Evolutionary conservation across 30 jellyfish, hydroid and myxozoan species (phyloP).

Genomic region (Hydra vulgaris): DNA sequence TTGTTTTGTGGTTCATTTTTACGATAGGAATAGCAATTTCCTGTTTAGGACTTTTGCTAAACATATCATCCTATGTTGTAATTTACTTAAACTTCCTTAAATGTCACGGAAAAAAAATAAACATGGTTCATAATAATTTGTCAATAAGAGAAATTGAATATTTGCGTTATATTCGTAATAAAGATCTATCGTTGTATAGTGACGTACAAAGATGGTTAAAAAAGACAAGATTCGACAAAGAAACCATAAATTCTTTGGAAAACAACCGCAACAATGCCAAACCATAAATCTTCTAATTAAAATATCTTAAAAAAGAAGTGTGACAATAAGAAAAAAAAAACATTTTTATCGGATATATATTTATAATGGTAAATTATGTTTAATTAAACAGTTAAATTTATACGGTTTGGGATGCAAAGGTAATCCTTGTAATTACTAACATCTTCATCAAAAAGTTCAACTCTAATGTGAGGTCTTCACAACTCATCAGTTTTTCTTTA

Average conservation of each 20-base stretch:
- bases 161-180: background rate
- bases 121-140: background rate
- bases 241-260: background rate
- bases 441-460: no score
- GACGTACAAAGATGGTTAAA: constrained; percentile 14
- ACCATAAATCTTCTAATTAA: background rate
- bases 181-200: constrained; percentile 15
- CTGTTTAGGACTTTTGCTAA: background rate
- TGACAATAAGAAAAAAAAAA: no score
- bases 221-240: background rate
- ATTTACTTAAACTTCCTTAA: background rate
- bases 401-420: no score
- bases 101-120: background rate
- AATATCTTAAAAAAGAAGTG: no score
- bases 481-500: no score
- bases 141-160: constrained; percentile 24
- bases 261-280: background rate
- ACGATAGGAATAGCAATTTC: constrained; percentile 2
- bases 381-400: no score
- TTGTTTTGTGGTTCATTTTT: constrained; percentile 27
- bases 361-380: no score
- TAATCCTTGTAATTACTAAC: no score
- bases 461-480: no score
- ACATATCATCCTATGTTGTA: background rate
- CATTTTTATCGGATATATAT: no score